These are phyloP conservation scores for Nebria ingens DNA, from an alignment of 1,140 invertebrate genomes.

Conservation along the genomic window DNA sequence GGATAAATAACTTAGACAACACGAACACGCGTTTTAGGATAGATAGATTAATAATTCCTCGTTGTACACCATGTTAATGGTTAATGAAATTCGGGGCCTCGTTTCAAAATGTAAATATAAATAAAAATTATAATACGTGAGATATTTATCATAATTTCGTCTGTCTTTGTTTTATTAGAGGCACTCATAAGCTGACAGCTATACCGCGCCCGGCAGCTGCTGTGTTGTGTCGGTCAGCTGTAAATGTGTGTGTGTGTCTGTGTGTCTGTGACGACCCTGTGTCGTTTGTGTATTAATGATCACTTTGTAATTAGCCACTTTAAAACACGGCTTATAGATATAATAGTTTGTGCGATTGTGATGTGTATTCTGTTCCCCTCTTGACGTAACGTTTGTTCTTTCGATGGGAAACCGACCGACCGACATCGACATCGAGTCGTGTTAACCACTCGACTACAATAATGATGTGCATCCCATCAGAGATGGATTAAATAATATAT, in stretches of 20 bases:
- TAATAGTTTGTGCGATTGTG: background rate
- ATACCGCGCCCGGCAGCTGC: constrained; percentile 20
- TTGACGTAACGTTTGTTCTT: background rate
- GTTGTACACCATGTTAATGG: background rate
- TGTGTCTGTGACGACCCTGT: background rate
- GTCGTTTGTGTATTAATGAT: constrained; percentile 34
- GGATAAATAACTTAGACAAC: background rate
- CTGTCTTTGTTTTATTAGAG: constrained; percentile 30
- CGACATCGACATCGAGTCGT: background rate
- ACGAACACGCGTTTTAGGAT: background rate
- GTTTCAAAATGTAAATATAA: constrained; percentile 23
- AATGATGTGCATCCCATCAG: too few relatives aligned
- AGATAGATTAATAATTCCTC: constrained; percentile 2
- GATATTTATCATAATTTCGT: constrained; percentile 33
- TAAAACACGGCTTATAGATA: background rate
- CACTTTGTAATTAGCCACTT: constrained; percentile 32
- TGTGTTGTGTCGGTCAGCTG: constrained; percentile 30
- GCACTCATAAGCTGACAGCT: constrained; percentile 26
- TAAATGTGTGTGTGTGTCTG: constrained; percentile 10
- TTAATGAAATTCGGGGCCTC: constrained; percentile 1
- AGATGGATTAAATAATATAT: too few relatives aligned
- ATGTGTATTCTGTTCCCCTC: background rate
- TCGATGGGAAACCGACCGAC: background rate
- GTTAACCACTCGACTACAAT: too few relatives aligned
- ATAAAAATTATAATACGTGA: constrained; percentile 26